Percentiles rank a stretch among this genome's conserved stretches.
These are phyloP conservation scores for Ptyas mucosa DNA, from an alignment of 2,113 vertebrate species.

Conservation along the genomic window DNA sequence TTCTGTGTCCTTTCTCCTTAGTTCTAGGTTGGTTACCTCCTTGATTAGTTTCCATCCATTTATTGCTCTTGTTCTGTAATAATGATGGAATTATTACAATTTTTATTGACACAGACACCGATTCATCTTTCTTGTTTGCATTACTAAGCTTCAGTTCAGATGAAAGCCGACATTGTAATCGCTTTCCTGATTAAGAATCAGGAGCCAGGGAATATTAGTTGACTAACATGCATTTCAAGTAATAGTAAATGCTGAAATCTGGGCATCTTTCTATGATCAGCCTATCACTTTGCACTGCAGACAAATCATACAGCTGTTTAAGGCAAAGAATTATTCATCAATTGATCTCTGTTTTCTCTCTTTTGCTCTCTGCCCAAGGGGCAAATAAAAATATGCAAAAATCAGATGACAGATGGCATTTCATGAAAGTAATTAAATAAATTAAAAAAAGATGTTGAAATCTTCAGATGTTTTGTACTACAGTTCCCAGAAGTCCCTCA, in stretches of 20 bases:
- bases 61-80: neutral
- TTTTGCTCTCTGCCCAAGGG: neutral
- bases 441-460: neutral
- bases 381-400: neutral
- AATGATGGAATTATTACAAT: neutral
- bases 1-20: neutral
- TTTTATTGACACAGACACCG: neutral
- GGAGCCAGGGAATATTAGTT: neutral
- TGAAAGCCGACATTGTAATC: neutral
- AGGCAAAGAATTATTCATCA: neutral
- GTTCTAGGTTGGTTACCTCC: neutral
- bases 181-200: neutral
- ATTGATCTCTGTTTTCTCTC: neutral
- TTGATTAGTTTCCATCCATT: neutral
- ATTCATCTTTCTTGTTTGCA: neutral
- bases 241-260: neutral
- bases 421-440: neutral
- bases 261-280: neutral
- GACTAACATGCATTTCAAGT: neutral
- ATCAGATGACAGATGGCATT: neutral
- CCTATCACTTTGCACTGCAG: neutral
- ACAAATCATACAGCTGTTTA: neutral
- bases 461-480: neutral
- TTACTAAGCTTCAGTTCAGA: neutral
- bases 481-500: neutral